phyloP scores from a whole-genome alignment of 2,797 vertebrate species.

The Muraenolepis orangiensis region DNA sequence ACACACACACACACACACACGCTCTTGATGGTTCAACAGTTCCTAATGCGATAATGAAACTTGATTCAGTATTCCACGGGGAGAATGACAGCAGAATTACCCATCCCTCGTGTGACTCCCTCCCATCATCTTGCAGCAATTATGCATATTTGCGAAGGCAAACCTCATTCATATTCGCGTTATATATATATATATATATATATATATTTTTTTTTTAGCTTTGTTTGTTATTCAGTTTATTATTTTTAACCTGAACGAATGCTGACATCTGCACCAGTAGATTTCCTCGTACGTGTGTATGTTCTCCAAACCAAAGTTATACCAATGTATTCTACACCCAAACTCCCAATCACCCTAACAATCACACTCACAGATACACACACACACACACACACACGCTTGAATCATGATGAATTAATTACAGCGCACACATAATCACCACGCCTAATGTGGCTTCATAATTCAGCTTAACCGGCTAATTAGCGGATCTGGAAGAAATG shows the following conservation, averaged over 20 bases:
- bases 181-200: background rate
- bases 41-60: no score
- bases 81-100: no score
- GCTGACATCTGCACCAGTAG: background rate
- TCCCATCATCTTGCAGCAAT: background rate
- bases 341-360: no score
- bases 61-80: no score
- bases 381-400: background rate
- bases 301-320: no score
- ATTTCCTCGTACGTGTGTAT: no score
- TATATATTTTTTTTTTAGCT: background rate
- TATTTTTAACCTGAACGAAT: background rate
- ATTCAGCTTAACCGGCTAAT: conserved; percentile 54
- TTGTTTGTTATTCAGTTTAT: background rate
- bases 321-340: no score
- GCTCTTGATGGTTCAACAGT: no score
- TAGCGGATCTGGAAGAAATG: conserved; percentile 22
- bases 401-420: conserved; percentile 50
- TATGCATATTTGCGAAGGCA: background rate
- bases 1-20: background rate
- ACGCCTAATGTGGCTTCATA: conserved; percentile 53
- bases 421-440: conserved; percentile 38
- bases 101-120: background rate
- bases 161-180: background rate
- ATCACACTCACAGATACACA: background rate